These are phyloP conservation scores for Epicauta chinensis DNA, from an alignment of 1,140 invertebrate species.

Conservation along the genomic window DNA sequence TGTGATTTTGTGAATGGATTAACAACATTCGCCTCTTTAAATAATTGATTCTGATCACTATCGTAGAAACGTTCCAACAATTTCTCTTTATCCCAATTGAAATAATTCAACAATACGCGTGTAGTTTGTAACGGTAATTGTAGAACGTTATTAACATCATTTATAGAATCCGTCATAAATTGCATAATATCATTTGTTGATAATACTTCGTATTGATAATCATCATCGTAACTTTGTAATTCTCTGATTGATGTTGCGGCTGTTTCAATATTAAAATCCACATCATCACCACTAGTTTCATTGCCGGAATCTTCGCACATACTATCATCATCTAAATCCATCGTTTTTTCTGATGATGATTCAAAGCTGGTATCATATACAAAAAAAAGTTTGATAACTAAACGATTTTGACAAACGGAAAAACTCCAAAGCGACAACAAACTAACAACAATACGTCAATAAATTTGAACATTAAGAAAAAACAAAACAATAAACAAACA, in stretches of 20 bases:
- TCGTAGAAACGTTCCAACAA: constrained; percentile 64
- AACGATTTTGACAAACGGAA: too few species aligned
- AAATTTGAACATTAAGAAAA: too few species aligned
- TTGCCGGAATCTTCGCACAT: constrained; percentile 80
- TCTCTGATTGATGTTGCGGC: constrained; percentile 69
- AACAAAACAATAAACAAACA: too few species aligned
- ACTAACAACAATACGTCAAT: too few species aligned
- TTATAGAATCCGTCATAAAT: constrained; percentile 63
- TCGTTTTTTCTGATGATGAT: constrained; percentile 21
- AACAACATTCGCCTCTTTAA: constrained; percentile 60
- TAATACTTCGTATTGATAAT: constrained; percentile 88
- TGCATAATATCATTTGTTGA: constrained; percentile 60
- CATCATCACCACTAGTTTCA: constrained; percentile 86
- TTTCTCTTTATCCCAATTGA: constrained; percentile 72
- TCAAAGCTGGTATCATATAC: too few species aligned
- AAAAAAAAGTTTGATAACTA: too few species aligned
- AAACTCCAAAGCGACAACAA: too few species aligned
- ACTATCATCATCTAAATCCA: constrained; percentile 57
- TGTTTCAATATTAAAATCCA: constrained; percentile 85
- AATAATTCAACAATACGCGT: constrained; percentile 61
- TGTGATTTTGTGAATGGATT: constrained; percentile 50
- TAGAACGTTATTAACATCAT: constrained; percentile 54
- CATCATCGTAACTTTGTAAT: constrained; percentile 71
- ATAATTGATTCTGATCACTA: constrained; percentile 59
- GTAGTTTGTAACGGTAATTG: constrained; percentile 53